phyloP scores from a whole-genome alignment of 2,797 vertebrate species.

The Fratercula arctica region DNA sequence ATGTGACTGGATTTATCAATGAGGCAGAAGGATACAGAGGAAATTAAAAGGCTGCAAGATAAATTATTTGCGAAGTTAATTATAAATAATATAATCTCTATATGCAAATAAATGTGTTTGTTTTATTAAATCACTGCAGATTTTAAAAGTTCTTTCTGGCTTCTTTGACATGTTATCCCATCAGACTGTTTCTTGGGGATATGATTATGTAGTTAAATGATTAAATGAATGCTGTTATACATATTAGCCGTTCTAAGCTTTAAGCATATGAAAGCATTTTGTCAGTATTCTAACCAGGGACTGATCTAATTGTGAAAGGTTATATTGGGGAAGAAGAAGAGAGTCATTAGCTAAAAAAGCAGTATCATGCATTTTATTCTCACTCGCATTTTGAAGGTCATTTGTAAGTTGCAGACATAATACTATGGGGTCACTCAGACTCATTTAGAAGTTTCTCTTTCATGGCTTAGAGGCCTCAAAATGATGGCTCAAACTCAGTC shows the following conservation, averaged over 20 bases:
- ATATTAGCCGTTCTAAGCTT: constrained; percentile 2
- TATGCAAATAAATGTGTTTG: constrained; percentile 61
- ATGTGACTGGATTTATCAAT: constrained; percentile 55
- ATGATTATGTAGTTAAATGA: constrained; percentile 66
- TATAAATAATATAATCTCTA: constrained; percentile 63
- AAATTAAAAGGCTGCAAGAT: constrained; percentile 53
- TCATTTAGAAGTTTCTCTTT: not conserved
- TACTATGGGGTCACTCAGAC: not conserved
- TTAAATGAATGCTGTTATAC: constrained; percentile 29
- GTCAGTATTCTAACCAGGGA: not conserved
- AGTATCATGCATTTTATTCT: not conserved
- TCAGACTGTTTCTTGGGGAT: constrained; percentile 34
- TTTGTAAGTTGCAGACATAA: not conserved
- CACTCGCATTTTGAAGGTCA: not conserved
- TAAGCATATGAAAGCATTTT: constrained; percentile 6
- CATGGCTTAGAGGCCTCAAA: not conserved
- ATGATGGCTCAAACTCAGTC: not conserved
- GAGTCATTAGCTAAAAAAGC: not conserved
- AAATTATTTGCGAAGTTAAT: constrained; percentile 55
- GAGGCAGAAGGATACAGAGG: not conserved
- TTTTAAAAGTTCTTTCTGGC: constrained; percentile 48
- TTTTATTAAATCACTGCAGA: constrained; percentile 62
- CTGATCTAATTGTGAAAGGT: not conserved
- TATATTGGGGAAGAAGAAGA: not conserved
- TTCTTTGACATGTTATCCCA: constrained; percentile 38